Evolutionary conservation across 2,888 invertebrate genomes (phyloP).

Genomic region (Zhuqinia jingwanae): DNA sequence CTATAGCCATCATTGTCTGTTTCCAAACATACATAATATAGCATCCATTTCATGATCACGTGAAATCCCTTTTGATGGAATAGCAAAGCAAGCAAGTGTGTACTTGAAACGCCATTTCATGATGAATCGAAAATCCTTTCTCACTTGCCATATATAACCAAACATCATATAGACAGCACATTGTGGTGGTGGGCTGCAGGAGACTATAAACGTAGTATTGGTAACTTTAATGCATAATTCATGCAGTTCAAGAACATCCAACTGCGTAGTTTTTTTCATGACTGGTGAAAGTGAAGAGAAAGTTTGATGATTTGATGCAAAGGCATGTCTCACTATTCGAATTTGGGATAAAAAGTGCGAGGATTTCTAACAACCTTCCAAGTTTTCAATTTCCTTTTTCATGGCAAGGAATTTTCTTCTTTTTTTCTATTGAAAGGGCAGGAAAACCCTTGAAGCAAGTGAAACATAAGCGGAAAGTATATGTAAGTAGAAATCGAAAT

Average conservation of each 20-base stretch:
- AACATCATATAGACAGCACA: no score
- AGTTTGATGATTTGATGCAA: slow-evolving; percentile 57
- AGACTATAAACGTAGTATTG: slow-evolving; percentile 13
- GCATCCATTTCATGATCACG: background rate
- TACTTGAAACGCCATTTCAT: background rate
- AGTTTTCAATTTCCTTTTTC: background rate
- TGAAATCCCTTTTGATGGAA: slow-evolving; percentile 11
- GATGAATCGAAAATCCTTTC: slow-evolving; percentile 25
- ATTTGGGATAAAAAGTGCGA: background rate
- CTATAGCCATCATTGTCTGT: no score
- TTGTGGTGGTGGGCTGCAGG: background rate
- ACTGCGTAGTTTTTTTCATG: slow-evolving; percentile 16
- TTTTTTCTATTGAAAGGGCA: background rate
- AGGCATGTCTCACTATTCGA: slow-evolving; percentile 32
- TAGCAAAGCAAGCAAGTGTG: background rate
- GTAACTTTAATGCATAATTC: slow-evolving; percentile 53
- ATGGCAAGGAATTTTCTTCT: no score
- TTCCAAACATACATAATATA: no score
- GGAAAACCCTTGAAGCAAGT: slow-evolving; percentile 35
- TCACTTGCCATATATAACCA: background rate
- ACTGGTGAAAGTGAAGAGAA: slow-evolving; percentile 43
- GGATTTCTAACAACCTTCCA: slow-evolving; percentile 1
- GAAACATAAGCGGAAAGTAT: background rate
- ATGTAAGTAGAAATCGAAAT: no score
- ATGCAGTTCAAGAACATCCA: slow-evolving; percentile 30